Base-by-base conservation (phyloP, 2,888 invertebrate species). In the Tachina lurida region DNA sequence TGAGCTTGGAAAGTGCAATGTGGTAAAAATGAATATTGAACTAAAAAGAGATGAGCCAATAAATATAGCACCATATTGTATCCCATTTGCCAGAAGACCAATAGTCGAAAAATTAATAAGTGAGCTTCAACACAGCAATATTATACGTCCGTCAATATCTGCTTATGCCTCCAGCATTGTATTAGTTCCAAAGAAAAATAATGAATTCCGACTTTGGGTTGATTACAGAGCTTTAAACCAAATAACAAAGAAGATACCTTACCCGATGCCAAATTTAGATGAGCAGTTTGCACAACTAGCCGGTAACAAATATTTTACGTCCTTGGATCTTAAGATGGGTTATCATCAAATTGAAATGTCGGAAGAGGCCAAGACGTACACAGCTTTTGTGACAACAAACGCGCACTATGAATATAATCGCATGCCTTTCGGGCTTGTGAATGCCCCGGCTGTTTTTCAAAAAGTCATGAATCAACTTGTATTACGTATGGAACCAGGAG, bases 101-200 rank as follows among this genome's bases (percentile, higher is more conserved):
- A 67, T 84, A 31, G 62, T 80, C 0, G 17, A 41, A 5, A 15
- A 78, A 15, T 43, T 84, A 15, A 65, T 84, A 1, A 31, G 75
- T 2, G 79, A 84, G 10, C 17, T 80, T 12, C 17, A 80, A 8
- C 5, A 54, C 3, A 52, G 39, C 22, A 22, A 81, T n/a, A 80
- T 87, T 7, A 84, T 84, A 10, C 84, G 71, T 31, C 75, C 56
- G 19, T 56, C 54, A 17, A 60, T 31, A 7, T 87, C 87, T 10
- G 73, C 83, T 1, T 70, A 71, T 67, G 86, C 85, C 56, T 87
- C 86, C 3, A 75, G 84, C 1, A 82, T 87, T 2, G 62, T 87
- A 4, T 39, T 84, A 19, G 62, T 22, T 4, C 22, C 76, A 22
- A 82, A 82, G 54, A 49, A 60, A 8, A 68, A 49, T 54, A 9